Evolutionary conservation across 2,888 invertebrate species (phyloP).

Genomic region (Dioctria rufipes): DNA sequence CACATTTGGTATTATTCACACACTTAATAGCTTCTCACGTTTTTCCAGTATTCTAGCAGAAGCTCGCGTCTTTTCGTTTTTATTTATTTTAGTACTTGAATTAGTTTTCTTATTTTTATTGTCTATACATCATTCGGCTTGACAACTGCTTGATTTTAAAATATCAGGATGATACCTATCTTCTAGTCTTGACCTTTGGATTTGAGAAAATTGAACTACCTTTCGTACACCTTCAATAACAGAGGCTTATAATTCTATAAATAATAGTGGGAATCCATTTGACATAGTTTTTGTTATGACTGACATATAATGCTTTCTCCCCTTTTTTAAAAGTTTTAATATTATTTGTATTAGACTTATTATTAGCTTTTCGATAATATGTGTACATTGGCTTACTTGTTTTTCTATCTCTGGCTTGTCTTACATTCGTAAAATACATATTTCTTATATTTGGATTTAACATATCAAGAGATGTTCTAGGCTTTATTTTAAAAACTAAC

Average conservation of each 20-base stretch:
- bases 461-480: too few species aligned
- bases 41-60: background rate
- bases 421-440: too few species aligned
- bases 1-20: background rate
- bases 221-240: background rate
- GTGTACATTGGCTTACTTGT: background rate
- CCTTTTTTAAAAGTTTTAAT: background rate
- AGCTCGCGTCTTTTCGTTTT: background rate
- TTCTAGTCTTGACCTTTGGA: background rate
- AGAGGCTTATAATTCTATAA: background rate
- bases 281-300: background rate
- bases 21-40: background rate
- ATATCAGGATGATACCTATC: constrained; percentile 13
- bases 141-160: background rate
- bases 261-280: constrained; percentile 1
- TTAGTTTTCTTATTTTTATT: background rate
- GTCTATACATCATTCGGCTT: background rate
- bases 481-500: background rate
- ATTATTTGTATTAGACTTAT: too few species aligned
- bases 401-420: background rate
- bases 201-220: background rate
- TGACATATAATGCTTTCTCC: background rate
- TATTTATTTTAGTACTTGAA: background rate
- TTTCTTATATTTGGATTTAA: background rate
- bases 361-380: too few species aligned